Conservation (phyloP, 2,888 invertebrate genomes). For the Fragum whitleyi region DNA sequence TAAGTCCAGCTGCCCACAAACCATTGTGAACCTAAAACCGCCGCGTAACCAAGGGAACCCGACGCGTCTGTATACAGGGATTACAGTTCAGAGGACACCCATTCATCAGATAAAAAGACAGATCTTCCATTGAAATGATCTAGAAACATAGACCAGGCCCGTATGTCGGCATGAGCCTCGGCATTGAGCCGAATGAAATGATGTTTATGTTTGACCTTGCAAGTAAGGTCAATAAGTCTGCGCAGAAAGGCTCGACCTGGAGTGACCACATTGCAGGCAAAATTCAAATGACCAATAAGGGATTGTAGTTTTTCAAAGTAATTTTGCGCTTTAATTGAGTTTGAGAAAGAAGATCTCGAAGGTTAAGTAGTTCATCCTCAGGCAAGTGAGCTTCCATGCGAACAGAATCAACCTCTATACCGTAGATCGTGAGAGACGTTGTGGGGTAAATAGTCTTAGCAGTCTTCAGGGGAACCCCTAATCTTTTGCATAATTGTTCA, state of each 20-base stretch:
- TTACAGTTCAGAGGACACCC: not conserved
- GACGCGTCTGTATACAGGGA: constrained; percentile 37
- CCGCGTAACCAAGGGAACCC: constrained; percentile 17
- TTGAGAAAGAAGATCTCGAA: not conserved
- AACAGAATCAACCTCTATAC: constrained; percentile 30
- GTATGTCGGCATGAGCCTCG: constrained; percentile 27
- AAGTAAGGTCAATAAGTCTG: constrained; percentile 33
- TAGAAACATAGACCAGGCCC: constrained; percentile 33
- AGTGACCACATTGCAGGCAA: constrained; percentile 37
- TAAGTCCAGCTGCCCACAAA: constrained; percentile 16
- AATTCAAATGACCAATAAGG: constrained; percentile 37
- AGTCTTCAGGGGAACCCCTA: constrained; percentile 38
- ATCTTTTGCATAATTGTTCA: not conserved
- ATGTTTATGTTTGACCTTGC: not conserved
- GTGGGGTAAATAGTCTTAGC: constrained; percentile 31
- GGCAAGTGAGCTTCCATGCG: constrained; percentile 45
- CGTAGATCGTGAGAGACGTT: constrained; percentile 30
- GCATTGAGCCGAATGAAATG: not conserved
- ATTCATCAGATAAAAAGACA: constrained; percentile 24
- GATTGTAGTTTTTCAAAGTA: constrained; percentile 40
- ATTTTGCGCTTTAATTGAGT: not conserved
- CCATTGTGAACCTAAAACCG: constrained; percentile 36
- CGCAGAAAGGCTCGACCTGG: constrained; percentile 38
- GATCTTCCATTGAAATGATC: constrained; percentile 35
- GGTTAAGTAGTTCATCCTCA: constrained; percentile 42